These are phyloP conservation scores for Pycnonotus jocosus DNA, from an alignment of 2,113 vertebrate species.

Conservation along the genomic window DNA sequence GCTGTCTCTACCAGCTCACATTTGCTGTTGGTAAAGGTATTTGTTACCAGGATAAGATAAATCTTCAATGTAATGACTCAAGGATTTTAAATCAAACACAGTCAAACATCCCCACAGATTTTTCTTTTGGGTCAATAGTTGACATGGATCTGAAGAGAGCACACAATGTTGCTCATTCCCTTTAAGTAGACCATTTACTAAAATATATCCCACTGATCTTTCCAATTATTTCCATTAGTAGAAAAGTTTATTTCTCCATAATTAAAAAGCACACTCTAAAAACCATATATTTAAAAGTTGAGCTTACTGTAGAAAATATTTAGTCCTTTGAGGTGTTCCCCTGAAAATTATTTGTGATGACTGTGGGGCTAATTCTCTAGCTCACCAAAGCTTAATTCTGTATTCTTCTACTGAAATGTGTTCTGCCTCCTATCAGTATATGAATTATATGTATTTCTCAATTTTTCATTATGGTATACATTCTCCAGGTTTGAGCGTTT, in stretches of 20 bases:
- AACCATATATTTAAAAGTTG: not conserved
- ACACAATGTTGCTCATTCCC: not conserved
- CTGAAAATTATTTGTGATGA: not conserved
- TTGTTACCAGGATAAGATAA: not conserved
- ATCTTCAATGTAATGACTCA: not conserved
- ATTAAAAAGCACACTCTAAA: not conserved
- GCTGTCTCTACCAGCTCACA: not conserved
- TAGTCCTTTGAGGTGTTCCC: not conserved
- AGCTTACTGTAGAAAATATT: not conserved
- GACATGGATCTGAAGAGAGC: not conserved
- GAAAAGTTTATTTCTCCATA: not conserved
- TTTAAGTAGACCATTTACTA: not conserved
- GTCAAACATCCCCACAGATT: not conserved
- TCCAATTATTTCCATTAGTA: not conserved
- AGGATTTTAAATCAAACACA: not conserved
- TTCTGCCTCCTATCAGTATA: not conserved
- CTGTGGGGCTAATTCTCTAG: not conserved
- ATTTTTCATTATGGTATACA: not conserved
- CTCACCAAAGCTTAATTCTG: not conserved
- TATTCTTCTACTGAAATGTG: not conserved
- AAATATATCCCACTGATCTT: not conserved
- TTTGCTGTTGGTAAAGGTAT: not conserved
- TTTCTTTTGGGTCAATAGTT: not conserved
- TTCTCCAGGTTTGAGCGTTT: not conserved
- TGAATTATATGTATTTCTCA: not conserved